phyloP scores from a whole-genome alignment of 2,797 vertebrate genomes.

The Balearica regulorum region DNA sequence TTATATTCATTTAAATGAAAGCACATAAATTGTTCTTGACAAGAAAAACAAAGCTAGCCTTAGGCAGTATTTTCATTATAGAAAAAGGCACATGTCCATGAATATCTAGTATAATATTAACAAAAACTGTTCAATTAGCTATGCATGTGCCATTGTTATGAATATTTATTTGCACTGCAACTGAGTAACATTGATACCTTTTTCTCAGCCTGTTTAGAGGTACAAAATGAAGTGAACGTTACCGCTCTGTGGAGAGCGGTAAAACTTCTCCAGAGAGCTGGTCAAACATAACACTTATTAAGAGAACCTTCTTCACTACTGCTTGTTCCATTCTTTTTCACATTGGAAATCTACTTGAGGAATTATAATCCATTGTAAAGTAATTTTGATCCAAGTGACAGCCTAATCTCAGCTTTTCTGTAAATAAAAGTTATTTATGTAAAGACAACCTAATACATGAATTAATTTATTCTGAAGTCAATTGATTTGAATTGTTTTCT shows the following conservation, averaged over 20 bases:
- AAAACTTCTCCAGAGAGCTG: constrained; percentile 43
- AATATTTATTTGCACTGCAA: constrained; percentile 76
- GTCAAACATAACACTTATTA: not conserved
- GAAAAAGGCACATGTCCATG: constrained; percentile 80
- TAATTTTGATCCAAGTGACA: not conserved
- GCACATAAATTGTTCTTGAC: constrained; percentile 81
- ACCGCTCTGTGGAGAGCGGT: constrained; percentile 5
- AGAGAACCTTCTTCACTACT: not conserved
- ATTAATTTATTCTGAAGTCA: not conserved
- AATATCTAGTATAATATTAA: constrained; percentile 85
- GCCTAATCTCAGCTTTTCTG: not conserved
- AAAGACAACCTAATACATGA: not conserved
- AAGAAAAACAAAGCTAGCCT: constrained; percentile 83
- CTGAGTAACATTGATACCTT: constrained; percentile 69
- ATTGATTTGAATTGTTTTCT: not conserved
- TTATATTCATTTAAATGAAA: constrained; percentile 81
- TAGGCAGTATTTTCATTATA: constrained; percentile 81
- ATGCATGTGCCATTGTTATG: constrained; percentile 78
- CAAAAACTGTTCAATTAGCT: constrained; percentile 81
- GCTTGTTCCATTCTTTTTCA: not conserved
- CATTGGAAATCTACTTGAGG: not conserved
- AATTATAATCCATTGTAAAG: not conserved
- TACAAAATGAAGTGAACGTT: constrained; percentile 63
- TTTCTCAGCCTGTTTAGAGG: constrained; percentile 64
- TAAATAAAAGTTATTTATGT: not conserved